A percentile compares a stretch with the other conserved stretches of the same genome.
Evolutionary conservation across 2,113 vertebrate genomes (phyloP).

Genomic region (Sapayoa aenigma): DNA sequence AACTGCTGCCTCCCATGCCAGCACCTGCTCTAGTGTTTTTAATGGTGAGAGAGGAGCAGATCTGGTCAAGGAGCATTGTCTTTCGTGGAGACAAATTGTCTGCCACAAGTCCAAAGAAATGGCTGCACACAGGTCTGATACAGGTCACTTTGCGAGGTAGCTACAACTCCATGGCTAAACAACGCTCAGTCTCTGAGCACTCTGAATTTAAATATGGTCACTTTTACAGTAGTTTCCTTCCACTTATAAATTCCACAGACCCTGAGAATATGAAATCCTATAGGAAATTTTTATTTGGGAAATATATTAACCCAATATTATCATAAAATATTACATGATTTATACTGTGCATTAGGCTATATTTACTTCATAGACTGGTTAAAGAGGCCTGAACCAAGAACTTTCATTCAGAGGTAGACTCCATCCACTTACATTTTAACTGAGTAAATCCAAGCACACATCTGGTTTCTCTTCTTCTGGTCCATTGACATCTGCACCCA

Average conservation of each 20-base stretch:
- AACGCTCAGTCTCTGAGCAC: background rate
- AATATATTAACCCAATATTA: background rate
- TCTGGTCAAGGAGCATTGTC: background rate
- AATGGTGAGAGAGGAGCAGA: background rate
- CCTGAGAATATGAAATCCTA: background rate
- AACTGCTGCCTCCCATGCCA: background rate
- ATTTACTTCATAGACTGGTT: background rate
- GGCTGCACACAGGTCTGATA: background rate
- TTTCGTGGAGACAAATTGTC: background rate
- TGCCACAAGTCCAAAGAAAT: background rate
- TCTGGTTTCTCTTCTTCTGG: background rate
- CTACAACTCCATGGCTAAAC: background rate
- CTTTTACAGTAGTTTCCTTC: background rate
- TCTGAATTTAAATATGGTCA: background rate
- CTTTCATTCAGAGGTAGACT: background rate
- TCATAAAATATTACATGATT: background rate
- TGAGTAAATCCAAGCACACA: background rate
- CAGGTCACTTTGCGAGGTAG: background rate
- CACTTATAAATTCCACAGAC: background rate
- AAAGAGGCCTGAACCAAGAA: background rate
- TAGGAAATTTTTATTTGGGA: background rate
- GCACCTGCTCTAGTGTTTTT: background rate
- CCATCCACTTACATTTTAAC: background rate
- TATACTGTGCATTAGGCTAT: background rate
- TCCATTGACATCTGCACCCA: background rate